phyloP scores from a whole-genome alignment of 37 sponge, comb jelly and placozoan genomes.

The Amphimedon queenslandica region DNA sequence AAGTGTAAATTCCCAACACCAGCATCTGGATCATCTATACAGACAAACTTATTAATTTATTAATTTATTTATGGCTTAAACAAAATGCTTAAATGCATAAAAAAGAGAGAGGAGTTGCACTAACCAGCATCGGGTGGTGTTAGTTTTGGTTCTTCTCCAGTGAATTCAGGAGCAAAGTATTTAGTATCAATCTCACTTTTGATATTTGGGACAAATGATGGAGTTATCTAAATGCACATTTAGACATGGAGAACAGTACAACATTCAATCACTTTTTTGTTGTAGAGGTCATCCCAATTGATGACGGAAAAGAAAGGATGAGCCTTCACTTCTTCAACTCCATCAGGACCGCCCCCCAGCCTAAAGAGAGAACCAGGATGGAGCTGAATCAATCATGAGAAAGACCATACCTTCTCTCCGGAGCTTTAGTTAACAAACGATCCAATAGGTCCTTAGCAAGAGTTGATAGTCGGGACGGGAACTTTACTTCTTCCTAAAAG shows the following conservation, averaged over 20 bases:
- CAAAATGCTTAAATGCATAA: no score
- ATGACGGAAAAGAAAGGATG: slow-evolving; percentile 75
- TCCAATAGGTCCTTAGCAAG: slow-evolving; percentile 58
- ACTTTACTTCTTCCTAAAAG: slow-evolving; percentile 94
- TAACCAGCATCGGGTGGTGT: slow-evolving; percentile 84
- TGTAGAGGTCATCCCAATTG: slow-evolving; percentile 82
- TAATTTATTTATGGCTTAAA: no score
- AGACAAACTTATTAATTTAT: no score
- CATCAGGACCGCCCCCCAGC: slow-evolving; percentile 79
- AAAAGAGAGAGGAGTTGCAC: no score
- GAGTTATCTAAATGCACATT: slow-evolving; percentile 46
- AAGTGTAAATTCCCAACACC: slow-evolving; percentile 73
- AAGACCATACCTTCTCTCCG: slow-evolving; percentile 56
- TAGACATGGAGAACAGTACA: no score
- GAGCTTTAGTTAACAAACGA: slow-evolving; percentile 89
- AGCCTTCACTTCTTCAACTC: slow-evolving; percentile 77
- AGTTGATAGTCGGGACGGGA: slow-evolving; percentile 78
- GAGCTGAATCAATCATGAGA: no score
- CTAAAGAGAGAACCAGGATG: no score
- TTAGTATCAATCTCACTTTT: slow-evolving; percentile 60
- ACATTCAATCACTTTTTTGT: slow-evolving; percentile 64
- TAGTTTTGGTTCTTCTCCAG: slow-evolving; percentile 71
- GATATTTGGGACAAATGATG: slow-evolving; percentile 85
- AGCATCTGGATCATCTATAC: slow-evolving; percentile 64
- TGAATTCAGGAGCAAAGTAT: slow-evolving; percentile 90